A percentile compares a stretch with the other conserved stretches of the same genome.
phyloP scores from a whole-genome alignment of 2,113 vertebrate genomes.

The Triplophysa siluroides region DNA sequence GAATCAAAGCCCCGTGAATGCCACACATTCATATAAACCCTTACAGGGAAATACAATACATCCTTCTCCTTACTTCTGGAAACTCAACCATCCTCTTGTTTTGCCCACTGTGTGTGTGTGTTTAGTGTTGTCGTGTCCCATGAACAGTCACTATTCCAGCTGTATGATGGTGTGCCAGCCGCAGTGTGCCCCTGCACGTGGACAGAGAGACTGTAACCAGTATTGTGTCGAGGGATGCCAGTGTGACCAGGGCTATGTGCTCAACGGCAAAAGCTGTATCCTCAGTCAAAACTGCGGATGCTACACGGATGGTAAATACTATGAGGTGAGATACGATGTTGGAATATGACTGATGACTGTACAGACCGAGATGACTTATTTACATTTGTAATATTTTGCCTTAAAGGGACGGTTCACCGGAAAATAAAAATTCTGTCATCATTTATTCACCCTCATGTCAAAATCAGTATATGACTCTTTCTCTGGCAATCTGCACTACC shows the following conservation, averaged over 20 bases:
- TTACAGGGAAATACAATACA: conserved; percentile 17
- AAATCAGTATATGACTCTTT: no score
- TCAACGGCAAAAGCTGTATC: conserved; percentile 93
- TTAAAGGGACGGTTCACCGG: no score
- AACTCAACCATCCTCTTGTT: not conserved
- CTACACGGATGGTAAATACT: conserved; percentile 93
- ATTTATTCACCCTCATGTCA: no score
- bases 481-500: no score
- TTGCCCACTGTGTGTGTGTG: not conserved
- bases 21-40: conserved; percentile 27
- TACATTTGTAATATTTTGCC: no score
- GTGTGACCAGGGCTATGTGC: conserved; percentile 89
- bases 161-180: conserved; percentile 93
- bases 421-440: no score
- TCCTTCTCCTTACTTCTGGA: conserved; percentile 8
- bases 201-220: conserved; percentile 91
- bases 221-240: conserved; percentile 97
- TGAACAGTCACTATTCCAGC: conserved; percentile 93
- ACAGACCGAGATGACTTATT: not conserved
- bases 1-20: not conserved
- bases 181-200: conserved; percentile 89
- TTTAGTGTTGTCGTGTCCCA: conserved; percentile 86
- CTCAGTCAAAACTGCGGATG: conserved; percentile 94
- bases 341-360: not conserved
- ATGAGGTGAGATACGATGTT: conserved; percentile 78